Evolutionary conservation across 2,888 invertebrate species (phyloP), one percentile per base, ranked within the genome.

Genomic region (Pecten maximus): DNA sequence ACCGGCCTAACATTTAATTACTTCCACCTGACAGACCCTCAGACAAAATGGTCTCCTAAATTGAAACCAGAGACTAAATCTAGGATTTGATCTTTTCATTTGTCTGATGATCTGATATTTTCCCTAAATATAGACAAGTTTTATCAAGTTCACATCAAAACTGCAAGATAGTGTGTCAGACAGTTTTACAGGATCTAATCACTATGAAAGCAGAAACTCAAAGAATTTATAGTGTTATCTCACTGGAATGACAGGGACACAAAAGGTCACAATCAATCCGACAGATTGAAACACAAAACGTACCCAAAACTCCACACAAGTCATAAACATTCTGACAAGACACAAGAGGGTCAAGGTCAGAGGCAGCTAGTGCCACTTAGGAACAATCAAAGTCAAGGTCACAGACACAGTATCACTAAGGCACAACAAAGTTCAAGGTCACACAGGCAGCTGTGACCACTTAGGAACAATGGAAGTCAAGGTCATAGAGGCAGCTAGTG

Each of bases 41-140:
- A 74, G 74, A 74, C 74, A 35, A 74, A 74, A 74, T 35, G 28
- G 74, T 74, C 74, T 74, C 74, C 28, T 74, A 74, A 74, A 74
- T 74, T 35, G 74, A 35, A 74, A 74, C 74, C 74, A 74, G 74
- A 74, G 28, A 74, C 74, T 35, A 35, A 3, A 74, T 74, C 74
- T 0, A 60, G 28, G 35, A 35, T 74, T 35, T 74, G 19, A 28
- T 74, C 74, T 28, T 74, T 74, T 74, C 74, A 74, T 74, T 74
- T 35, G 35, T 35, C 10, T 35, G 74, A 35, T 28, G 74, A 74
- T 74, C 28, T 35, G 74, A 74, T 74, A 28, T 74, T 35, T 74
- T 12, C 74, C 74, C 35, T 35, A 74, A n/a, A 60, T 23, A 74
- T 35, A 74, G 74, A 23, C 54, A 74, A 35, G 10, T 74, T 28